Conservation (phyloP, 2,797 vertebrate species). For the Karalla daura region DNA sequence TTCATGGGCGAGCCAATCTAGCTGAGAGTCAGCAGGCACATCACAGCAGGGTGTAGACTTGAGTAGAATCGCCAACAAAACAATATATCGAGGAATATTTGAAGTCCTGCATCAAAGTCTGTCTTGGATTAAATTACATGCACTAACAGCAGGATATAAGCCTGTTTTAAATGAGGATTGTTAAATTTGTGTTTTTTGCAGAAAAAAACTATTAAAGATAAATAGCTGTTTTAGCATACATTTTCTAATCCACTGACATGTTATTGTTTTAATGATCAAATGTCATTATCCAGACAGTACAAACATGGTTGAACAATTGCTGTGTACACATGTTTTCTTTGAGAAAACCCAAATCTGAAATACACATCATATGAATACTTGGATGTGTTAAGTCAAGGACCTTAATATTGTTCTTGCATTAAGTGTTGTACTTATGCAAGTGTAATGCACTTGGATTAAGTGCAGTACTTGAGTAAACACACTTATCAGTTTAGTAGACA, state of each 20-base stretch:
- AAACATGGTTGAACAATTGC: no score
- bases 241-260: no score
- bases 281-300: no score
- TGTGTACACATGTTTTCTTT: no score
- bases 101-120: not conserved
- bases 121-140: not conserved
- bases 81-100: not conserved
- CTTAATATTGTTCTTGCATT: no score
- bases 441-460: no score
- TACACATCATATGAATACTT: no score
- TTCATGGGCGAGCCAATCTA: not conserved
- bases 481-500: not conserved
- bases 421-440: no score
- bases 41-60: not conserved
- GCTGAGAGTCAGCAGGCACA: not conserved
- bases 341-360: no score
- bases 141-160: not conserved
- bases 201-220: not conserved
- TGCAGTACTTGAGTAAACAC: not conserved
- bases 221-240: not conserved
- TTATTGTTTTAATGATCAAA: no score
- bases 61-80: not conserved
- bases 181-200: not conserved
- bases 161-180: not conserved
- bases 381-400: no score